A percentile compares a stretch with the other conserved stretches of the same genome.
phyloP scores from a whole-genome alignment of 2,888 invertebrate genomes.

The Malacosoma neustria region DNA sequence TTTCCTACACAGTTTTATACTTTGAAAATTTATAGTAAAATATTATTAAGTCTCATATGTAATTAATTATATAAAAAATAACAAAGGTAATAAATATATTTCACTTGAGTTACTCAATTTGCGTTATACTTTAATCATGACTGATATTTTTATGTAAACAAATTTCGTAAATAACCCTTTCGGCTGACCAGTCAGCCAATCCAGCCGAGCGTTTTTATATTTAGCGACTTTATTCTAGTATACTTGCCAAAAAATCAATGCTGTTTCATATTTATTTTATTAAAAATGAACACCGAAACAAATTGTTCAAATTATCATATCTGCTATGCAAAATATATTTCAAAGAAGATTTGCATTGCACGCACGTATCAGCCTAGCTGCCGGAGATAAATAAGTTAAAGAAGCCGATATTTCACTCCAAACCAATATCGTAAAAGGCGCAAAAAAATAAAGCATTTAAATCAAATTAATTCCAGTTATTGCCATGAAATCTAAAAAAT shows the following conservation, averaged over 20 bases:
- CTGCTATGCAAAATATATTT: constrained; percentile 40
- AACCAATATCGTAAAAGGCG: constrained; percentile 55
- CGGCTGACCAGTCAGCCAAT: not conserved
- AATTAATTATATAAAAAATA: too few species aligned
- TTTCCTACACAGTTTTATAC: too few species aligned
- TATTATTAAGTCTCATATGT: too few species aligned
- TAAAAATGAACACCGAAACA: constrained; percentile 23
- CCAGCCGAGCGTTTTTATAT: not conserved
- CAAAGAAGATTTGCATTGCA: constrained; percentile 36
- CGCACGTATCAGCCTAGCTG: constrained; percentile 46
- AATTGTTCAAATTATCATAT: constrained; percentile 36
- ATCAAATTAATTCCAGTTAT: too few species aligned
- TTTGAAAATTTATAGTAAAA: too few species aligned
- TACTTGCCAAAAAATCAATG: not conserved
- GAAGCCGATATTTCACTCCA: constrained; percentile 51
- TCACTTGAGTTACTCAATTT: too few species aligned
- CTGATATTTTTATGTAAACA: too few species aligned
- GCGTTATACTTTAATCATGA: too few species aligned
- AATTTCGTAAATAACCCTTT: not conserved
- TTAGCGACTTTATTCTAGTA: not conserved
- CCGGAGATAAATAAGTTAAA: constrained; percentile 57
- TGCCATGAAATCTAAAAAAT: constrained; percentile 14
- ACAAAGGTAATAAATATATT: too few species aligned
- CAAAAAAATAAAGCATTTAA: constrained; percentile 33
- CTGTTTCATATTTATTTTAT: constrained; percentile 17